phyloP scores from a whole-genome alignment of 2,888 invertebrate species.

The Trichogramma dendrolimi region DNA sequence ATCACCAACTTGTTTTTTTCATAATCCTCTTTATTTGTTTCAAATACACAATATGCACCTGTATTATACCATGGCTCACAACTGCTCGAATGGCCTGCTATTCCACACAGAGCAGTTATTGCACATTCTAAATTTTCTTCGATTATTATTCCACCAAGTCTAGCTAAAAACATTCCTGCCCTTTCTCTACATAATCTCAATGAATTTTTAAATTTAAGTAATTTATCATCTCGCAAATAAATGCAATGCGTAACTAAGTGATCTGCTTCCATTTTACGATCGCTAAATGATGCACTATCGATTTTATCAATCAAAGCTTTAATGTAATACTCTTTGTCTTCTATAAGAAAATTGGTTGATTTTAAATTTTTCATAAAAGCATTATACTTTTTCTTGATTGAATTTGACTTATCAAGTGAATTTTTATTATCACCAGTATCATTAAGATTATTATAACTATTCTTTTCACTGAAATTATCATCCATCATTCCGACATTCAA shows the following conservation, averaged over 20 bases:
- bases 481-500: no score
- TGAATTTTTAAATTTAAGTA: background rate
- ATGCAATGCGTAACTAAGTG: slow-evolving; percentile 20
- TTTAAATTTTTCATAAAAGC: no score
- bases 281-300: background rate
- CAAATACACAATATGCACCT: background rate
- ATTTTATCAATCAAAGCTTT: background rate
- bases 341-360: background rate
- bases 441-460: background rate
- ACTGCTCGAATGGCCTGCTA: slow-evolving; percentile 23
- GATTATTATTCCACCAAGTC: slow-evolving; percentile 4
- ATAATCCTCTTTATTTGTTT: background rate
- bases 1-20: background rate
- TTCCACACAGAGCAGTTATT: slow-evolving; percentile 22
- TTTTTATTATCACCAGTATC: background rate
- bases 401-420: background rate
- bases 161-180: slow-evolving; percentile 16
- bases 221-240: slow-evolving; percentile 17
- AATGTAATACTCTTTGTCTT: background rate
- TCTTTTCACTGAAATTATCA: no score
- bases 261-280: slow-evolving; percentile 24
- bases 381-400: no score
- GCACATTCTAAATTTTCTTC: background rate
- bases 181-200: slow-evolving; percentile 12
- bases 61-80: slow-evolving; percentile 25